phyloP scores from a whole-genome alignment of 2,888 invertebrate species.

The Herminia tarsipennalis region DNA sequence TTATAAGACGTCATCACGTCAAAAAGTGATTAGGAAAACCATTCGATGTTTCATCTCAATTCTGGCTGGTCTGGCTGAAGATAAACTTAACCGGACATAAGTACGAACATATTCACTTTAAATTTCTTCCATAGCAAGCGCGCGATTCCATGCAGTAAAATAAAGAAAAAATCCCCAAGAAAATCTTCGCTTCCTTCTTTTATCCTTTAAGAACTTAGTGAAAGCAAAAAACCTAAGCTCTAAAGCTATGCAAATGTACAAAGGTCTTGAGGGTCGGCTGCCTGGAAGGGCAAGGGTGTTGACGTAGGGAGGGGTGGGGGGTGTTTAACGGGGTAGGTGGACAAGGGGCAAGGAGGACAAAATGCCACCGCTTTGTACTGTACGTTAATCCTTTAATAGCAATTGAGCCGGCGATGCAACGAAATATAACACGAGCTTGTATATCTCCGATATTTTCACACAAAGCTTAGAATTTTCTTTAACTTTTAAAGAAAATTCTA shows the following conservation, averaged over 20 bases:
- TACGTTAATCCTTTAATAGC: constrained; percentile 82
- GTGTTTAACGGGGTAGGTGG: constrained; percentile 47
- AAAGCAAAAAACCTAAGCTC: constrained; percentile 76
- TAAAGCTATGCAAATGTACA: constrained; percentile 84
- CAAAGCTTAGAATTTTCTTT: constrained; percentile 5
- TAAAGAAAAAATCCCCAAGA: constrained; percentile 42
- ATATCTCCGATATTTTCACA: constrained; percentile 15
- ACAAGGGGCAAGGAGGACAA: constrained; percentile 78
- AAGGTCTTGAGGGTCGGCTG: constrained; percentile 77
- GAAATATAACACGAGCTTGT: constrained; percentile 37
- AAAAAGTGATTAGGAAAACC: no score
- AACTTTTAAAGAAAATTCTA: no score
- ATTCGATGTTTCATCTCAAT: no score
- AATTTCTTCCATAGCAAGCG: constrained; percentile 13
- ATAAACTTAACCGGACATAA: constrained; percentile 1
- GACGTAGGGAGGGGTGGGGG: constrained; percentile 33
- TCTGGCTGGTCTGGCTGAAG: no score
- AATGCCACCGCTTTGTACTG: constrained; percentile 80
- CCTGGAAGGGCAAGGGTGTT: constrained; percentile 43
- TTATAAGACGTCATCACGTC: no score
- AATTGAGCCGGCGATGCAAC: constrained; percentile 61
- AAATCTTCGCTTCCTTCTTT: constrained; percentile 57
- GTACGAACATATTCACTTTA: background rate
- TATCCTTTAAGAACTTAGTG: constrained; percentile 76
- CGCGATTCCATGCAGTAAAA: constrained; percentile 16